Evolutionary conservation across 2,797 vertebrate genomes (phyloP), one percentile per base, ranked within the genome.

Genomic region (Manis crassicaudata): DNA sequence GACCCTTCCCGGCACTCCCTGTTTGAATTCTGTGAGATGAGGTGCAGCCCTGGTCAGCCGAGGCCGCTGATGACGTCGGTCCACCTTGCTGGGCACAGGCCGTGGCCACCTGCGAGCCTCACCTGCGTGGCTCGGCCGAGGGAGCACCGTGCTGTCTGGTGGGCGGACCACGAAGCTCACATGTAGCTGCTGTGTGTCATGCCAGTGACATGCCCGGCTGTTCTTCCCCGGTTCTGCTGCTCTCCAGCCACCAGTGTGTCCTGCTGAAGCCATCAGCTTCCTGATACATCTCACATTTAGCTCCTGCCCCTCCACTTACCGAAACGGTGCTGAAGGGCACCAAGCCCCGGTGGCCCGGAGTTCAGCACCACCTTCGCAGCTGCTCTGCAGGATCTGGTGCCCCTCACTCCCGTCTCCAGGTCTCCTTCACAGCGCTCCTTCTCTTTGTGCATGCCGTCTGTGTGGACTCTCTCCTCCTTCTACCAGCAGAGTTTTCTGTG

Each of bases 21-120:
- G 90, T 94, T 95, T 92, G 95, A 87, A 95, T 97, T 96, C 90
- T 67, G 5, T 62, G 40, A 96, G 96, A 96, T 81, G 95, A 95
- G 92, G 95, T 72, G 86, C 18, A 2, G 90, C 43, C 7, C 83
- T 96, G 95, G 93, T 97, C 84, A 56, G 88, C 92, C 77, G 92
- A 92, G 79, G 88, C 70, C 0, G 7, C 90, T 46, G 94, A 54
- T 58, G 82, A 75, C 79, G 90, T 88, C 1, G 16, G 92, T 21
- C 87, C 88, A 77, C 94, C 93, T 86, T 84, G 67, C 92, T 84
- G 85, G 95, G 92, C 92, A 56, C 85, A 29, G 96, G 97, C 92
- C 89, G 54, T 7, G 0, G 67, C 81, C 95, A 88, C 93, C 46
- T 54, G 93, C 85, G 72, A 73, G 77, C 95, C 76, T n/a, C 21